Base-by-base conservation (phyloP, 1,140 invertebrate species). In the Gonatopus flavifemur region DNA sequence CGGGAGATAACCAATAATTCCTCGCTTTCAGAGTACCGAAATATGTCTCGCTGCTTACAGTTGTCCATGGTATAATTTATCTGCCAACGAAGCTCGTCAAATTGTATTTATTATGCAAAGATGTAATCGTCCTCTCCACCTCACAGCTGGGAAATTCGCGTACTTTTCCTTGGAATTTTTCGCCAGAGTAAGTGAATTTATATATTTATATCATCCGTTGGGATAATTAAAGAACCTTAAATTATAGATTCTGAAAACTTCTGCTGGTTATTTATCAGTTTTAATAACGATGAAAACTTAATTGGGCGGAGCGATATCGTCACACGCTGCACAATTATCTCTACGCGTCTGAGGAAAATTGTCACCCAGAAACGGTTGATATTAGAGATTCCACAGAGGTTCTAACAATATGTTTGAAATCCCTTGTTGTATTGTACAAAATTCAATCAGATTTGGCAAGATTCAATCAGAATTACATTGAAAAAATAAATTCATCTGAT, bases 221-320 rank as follows among this genome's bases (percentile, higher is more conserved):
- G 6, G 25, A 7, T 28, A 44, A 32, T 53, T 7, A n/a, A n/a
- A 24, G 47, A 13, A 10, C 8, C 21, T 44, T 31, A n/a, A n/a
- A n/a, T 51, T 57, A 18, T 35, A 65, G 65, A 28, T 65, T n/a
- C 18, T 63, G 10, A 65, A 52, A 46, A 57, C 53, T 3, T 57
- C 62, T 5, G 51, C 43, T 9, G 53, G 55, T 16, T 65, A 63
- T 38, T 20, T 65, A 28, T 65, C 62, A 0, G 48, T 67, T 19
- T 41, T 67, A 31, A 22, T 63, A 9, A 52, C 65, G 6, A 49
- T 67, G 42, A 56, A 59, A 28, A 39, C 55, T 2, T 7, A 25
- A 21, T 3, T 41, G 8, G 3, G 37, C 6, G 38, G 13, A 30
- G 1, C 4, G 25, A 24, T 44, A n/a, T 37, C 10, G 16, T 7